phyloP scores from a whole-genome alignment of 2,113 vertebrate species.

The Gymnorhina tibicen region DNA sequence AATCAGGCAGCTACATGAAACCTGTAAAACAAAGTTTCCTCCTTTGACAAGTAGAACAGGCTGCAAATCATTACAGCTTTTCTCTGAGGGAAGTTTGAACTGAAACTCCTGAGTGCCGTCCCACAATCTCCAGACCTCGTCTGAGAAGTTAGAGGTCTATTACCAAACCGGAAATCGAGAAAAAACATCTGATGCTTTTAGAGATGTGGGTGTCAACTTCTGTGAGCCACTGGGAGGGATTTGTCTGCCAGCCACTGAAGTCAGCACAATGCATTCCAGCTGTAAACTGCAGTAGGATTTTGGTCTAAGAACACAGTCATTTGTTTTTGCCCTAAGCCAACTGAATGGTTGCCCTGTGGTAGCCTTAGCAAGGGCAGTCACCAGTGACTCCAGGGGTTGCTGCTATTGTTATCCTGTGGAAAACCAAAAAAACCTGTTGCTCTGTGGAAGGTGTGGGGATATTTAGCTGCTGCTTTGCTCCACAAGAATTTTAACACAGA shows the following conservation, averaged over 20 bases:
- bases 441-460: neutral
- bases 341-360: neutral
- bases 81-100: neutral
- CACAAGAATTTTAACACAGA: neutral
- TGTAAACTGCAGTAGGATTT: neutral
- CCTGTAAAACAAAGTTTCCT: neutral
- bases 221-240: neutral
- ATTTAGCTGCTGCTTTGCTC: neutral
- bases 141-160: neutral
- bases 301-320: neutral
- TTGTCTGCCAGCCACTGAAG: neutral
- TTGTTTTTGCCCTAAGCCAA: neutral
- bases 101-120: neutral
- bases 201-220: neutral
- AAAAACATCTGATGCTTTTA: neutral
- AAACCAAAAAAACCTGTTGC: neutral
- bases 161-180: neutral
- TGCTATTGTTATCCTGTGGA: neutral
- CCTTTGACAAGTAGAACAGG: neutral
- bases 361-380: neutral
- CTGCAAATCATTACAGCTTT: neutral
- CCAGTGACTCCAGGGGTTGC: neutral
- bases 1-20: neutral
- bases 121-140: neutral
- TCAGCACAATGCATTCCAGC: neutral